Evolutionary conservation across 2,797 vertebrate species (phyloP).

Genomic region (Cuniculus paca): DNA sequence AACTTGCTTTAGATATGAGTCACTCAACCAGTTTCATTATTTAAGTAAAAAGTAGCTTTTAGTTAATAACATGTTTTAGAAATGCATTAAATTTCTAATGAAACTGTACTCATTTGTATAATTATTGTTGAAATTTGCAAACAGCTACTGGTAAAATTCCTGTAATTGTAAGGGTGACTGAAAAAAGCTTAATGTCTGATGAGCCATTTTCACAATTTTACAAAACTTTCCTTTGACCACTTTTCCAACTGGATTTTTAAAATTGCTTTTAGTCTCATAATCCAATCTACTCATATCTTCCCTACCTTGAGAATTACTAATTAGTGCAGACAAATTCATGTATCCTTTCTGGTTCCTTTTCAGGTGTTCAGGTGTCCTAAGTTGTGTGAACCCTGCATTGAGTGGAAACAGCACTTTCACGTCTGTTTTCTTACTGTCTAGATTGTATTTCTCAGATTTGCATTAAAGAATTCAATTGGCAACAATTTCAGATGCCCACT

Average conservation of each 20-base stretch:
- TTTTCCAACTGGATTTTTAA: slow-evolving; percentile 6
- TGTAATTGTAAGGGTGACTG: background rate
- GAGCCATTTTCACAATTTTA: background rate
- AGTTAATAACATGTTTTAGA: background rate
- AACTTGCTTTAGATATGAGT: slow-evolving; percentile 5
- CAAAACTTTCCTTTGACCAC: background rate
- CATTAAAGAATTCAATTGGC: background rate
- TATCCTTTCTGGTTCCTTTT: background rate
- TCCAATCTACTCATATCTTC: background rate
- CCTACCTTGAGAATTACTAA: background rate
- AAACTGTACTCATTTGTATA: background rate
- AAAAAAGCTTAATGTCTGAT: background rate
- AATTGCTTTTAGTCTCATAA: background rate
- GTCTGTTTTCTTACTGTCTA: background rate
- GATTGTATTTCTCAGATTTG: background rate
- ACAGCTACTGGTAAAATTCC: background rate
- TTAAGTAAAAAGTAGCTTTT: slow-evolving; percentile 13
- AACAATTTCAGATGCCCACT: background rate
- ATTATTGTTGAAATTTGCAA: slow-evolving; percentile 25
- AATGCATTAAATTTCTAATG: background rate
- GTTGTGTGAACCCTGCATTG: slow-evolving; percentile 7
- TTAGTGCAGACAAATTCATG: background rate
- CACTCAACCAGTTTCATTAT: background rate
- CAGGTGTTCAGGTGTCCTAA: background rate
- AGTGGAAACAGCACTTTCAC: background rate